Percentiles rank a stretch among this genome's conserved stretches.
Evolutionary conservation across 2,888 invertebrate species (phyloP).

Genomic region (Falcaria lacertinaria): DNA sequence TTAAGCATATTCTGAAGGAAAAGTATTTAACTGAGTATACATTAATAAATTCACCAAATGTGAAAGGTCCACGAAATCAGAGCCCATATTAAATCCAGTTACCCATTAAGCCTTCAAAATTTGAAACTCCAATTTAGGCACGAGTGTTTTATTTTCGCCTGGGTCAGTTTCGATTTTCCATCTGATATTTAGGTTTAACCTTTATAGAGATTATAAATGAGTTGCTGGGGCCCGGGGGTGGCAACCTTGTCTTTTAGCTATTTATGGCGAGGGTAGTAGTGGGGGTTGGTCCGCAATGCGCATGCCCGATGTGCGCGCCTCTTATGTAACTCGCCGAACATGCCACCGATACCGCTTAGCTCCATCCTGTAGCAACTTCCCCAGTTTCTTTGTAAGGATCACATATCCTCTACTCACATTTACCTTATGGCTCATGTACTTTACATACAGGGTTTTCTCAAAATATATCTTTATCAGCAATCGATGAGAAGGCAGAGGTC

Average conservation of each 20-base stretch:
- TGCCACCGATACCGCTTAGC: slow-evolving; percentile 36
- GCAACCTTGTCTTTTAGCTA: slow-evolving; percentile 78
- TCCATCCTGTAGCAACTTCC: slow-evolving; percentile 32
- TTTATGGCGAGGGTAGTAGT: slow-evolving; percentile 72
- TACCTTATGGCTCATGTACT: slow-evolving; percentile 12
- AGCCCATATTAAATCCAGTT: too few relatives aligned
- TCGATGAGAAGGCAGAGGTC: slow-evolving; percentile 12
- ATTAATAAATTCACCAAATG: too few relatives aligned
- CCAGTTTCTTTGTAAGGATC: slow-evolving; percentile 12
- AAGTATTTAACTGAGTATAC: too few relatives aligned
- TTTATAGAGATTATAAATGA: slow-evolving; percentile 76
- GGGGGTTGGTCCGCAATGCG: slow-evolving; percentile 61
- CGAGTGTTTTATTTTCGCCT: slow-evolving; percentile 39
- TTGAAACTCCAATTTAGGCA: slow-evolving; percentile 30
- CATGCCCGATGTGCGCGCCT: slow-evolving; percentile 57
- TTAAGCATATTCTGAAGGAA: too few relatives aligned
- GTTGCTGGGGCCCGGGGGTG: slow-evolving; percentile 69
- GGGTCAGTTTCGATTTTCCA: slow-evolving; percentile 63
- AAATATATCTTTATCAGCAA: not conserved
- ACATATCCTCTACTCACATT: slow-evolving; percentile 14
- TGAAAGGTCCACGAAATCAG: too few relatives aligned
- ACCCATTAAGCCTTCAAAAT: slow-evolving; percentile 5
- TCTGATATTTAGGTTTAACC: slow-evolving; percentile 74
- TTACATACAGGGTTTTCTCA: too few relatives aligned
- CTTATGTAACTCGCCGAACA: slow-evolving; percentile 66